A percentile compares a stretch with the other conserved stretches of the same genome.
Evolutionary conservation across 2,113 vertebrate genomes (phyloP).

Genomic region (Podarcis cretensis): DNA sequence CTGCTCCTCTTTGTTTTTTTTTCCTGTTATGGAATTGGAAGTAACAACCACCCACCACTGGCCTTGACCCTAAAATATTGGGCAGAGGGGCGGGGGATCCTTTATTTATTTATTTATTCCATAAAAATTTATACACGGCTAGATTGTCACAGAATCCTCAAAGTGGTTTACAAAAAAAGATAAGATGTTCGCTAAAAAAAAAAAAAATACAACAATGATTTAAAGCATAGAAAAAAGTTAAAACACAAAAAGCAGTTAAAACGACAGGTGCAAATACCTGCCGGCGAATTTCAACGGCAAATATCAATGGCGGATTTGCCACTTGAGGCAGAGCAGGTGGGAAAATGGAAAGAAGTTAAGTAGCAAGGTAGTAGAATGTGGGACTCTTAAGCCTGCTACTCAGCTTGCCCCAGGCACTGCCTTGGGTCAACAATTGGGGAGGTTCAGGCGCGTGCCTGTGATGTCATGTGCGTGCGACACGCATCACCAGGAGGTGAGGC

Average conservation of each 20-base stretch:
- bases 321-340: background rate
- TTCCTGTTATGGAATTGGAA: background rate
- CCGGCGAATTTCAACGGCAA: too few species aligned
- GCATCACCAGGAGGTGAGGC: too few species aligned
- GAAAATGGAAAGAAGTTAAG: background rate
- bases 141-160: background rate
- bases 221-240: too few species aligned
- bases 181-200: too few species aligned
- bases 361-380: background rate
- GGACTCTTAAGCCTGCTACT: background rate
- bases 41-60: background rate
- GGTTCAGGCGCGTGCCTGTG: too few species aligned
- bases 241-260: too few species aligned
- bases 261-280: background rate
- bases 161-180: too few species aligned
- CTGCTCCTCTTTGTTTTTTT: background rate
- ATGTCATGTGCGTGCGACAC: too few species aligned
- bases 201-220: too few species aligned
- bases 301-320: background rate
- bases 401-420: background rate
- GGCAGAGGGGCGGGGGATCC: background rate
- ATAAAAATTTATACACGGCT: background rate
- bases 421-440: too few species aligned
- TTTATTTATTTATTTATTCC: too few species aligned
- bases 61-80: background rate